Evolutionary conservation across 2,797 vertebrate genomes (phyloP), one percentile per base, ranked within the genome.

Genomic region (Sphenopsis melanotis): DNA sequence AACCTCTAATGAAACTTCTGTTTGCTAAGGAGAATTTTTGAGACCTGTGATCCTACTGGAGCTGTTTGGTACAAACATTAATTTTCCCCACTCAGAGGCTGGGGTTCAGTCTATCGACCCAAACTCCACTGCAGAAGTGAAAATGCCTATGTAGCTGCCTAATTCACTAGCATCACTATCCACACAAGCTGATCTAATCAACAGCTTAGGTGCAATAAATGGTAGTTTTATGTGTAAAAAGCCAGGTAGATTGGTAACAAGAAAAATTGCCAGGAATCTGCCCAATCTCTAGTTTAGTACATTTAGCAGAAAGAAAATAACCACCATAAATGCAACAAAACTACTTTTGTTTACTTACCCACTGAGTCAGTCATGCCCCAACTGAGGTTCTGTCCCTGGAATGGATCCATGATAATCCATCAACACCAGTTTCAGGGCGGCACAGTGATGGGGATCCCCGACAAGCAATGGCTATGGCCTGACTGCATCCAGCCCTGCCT

Each of bases 1-100:
- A 97, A 97, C 92, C 94, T 95, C 93, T 97, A 98, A 97, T 97
- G 96, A 97, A 98, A 97, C 83, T 95, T 97, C 84, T 97, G 82
- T 97, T 97, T 97, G 94, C 94, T 95, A 94, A 97, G 93, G 92
- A 97, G 96, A 94, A 96, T 75, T 95, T 96, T 97, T 97, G 95
- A 96, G 95, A 96, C 83, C 78, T 53, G 53, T 56, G 91, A 92
- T 94, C 92, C 91, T 88, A 53, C 80, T 88, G 63, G 59, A 96
- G 46, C 36, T 75, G 42, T 84, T 86, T 91, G 92, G 15, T 65
- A 29, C 10, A 20, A 83, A 60, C 55, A 90, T 81, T 78, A 76
- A 72, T 70, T 36, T 66, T 60, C 50, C 50, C 23, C 39, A 37
- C 26, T 65, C 4, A 13, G 80, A 86, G 55, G 41, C 0, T 69